phyloP scores from a whole-genome alignment of 2,888 invertebrate species.

The Fragum sueziense region DNA sequence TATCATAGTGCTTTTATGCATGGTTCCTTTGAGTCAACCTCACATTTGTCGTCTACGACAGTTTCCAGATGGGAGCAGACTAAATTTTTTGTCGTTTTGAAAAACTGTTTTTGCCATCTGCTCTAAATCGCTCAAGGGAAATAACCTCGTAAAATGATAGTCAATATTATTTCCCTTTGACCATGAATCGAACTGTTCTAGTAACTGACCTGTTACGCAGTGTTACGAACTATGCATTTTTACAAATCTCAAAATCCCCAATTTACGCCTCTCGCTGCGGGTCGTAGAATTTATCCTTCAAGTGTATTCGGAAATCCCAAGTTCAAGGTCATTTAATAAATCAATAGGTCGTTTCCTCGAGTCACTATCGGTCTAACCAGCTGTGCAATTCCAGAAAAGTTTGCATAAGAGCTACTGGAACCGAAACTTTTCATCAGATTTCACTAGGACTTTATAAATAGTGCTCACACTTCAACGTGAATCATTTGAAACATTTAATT shows the following conservation, averaged over 20 bases:
- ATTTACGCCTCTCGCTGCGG: neutral
- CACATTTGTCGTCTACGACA: no score
- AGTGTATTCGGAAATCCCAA: neutral
- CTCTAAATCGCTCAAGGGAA: no score
- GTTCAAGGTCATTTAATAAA: constrained; percentile 5
- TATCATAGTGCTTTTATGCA: no score
- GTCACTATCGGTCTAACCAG: neutral
- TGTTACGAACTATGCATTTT: neutral
- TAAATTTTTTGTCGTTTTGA: no score
- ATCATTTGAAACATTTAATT: neutral
- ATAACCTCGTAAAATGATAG: no score
- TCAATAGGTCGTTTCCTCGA: neutral
- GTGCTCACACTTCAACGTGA: neutral
- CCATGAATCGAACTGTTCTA: neutral
- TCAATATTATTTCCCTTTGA: constrained; percentile 10
- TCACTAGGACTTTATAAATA: neutral
- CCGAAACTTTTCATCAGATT: constrained; percentile 3
- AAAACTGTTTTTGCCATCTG: no score
- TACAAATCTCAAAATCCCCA: neutral
- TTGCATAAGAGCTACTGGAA: constrained; percentile 6
- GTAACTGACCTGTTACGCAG: constrained; percentile 11
- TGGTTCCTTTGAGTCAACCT: no score
- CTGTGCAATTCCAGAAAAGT: constrained; percentile 8
- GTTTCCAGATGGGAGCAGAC: no score
- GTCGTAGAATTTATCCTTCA: neutral